Conservation (phyloP, 53 echinoderm and acorn worm genomes). For the Luidia sarsii region DNA sequence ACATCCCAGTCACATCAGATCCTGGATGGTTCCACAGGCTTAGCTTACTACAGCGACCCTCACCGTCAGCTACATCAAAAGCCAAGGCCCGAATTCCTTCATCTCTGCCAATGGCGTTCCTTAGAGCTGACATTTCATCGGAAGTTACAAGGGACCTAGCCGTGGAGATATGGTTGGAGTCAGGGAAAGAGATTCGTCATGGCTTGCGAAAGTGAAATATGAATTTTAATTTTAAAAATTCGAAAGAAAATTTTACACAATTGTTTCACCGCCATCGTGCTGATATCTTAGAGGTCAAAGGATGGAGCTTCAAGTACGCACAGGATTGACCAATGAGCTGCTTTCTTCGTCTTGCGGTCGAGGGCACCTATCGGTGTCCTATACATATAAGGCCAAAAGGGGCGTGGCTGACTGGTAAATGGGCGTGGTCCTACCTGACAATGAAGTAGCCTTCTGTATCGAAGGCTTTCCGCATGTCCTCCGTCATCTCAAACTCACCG, state of each 20-base stretch:
- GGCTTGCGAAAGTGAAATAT: too few relatives aligned
- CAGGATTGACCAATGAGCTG: too few relatives aligned
- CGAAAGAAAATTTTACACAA: too few relatives aligned
- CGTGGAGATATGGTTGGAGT: background rate
- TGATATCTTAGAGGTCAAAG: too few relatives aligned
- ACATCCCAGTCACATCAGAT: slow-evolving; percentile 70
- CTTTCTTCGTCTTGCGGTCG: too few relatives aligned
- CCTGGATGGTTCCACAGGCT: slow-evolving; percentile 68
- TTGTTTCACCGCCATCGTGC: too few relatives aligned
- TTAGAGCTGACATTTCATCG: slow-evolving; percentile 62
- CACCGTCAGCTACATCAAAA: slow-evolving; percentile 44
- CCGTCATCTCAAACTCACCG: slow-evolving; percentile 57
- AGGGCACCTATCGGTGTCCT: too few relatives aligned
- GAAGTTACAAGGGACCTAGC: slow-evolving; percentile 53
- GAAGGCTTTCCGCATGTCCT: slow-evolving; percentile 57
- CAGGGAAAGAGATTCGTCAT: too few relatives aligned
- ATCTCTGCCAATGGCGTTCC: slow-evolving; percentile 51
- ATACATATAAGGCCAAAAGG: too few relatives aligned
- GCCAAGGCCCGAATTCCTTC: slow-evolving; percentile 53
- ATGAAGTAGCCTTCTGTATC: slow-evolving; percentile 62
- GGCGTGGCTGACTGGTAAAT: too few relatives aligned
- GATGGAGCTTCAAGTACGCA: too few relatives aligned
- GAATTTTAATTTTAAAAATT: too few relatives aligned
- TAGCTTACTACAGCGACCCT: slow-evolving; percentile 35
- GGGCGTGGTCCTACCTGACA: slow-evolving; percentile 61